Evolutionary conservation across 2,797 vertebrate genomes (phyloP), one percentile per base, ranked within the genome.

Genomic region (Amphiprion clarkii): DNA sequence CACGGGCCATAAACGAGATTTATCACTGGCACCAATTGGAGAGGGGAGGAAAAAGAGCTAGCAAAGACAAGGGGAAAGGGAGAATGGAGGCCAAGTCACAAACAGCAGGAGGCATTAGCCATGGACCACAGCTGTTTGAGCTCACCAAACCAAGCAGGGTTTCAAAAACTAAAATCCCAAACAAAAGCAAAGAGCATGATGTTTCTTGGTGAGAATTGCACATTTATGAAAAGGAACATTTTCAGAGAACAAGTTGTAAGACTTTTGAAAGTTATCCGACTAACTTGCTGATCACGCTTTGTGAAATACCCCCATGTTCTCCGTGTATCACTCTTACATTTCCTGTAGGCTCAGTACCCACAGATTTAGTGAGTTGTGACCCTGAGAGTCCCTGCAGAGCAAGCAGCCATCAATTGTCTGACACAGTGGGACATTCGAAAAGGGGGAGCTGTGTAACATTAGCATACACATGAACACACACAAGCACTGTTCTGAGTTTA

Each of bases 1-100:
- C 75, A 88, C 16, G 42, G 84, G 84, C 88, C 57, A 90, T 93
- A 92, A 93, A 94, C 88, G 64, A 91, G 87, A 93, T 94, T 94
- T 94, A 94, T 94, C 85, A 90, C 89, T 84, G 80, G 81, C 89
- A 92, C 77, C 76, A 79, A 86, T 70, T 78, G 78, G 71, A 82
- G 75, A 75, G 68, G 73, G 81, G 75, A 77, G 44, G 72, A 67
- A 66, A 62, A 61, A n/a, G 70, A 75, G 64, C 64, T 62, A 57
- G 74, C 44, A 76, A 67, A 84, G 68, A 79, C 21, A 61, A 84
- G 61, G 81, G 52, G n/a, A 60, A 51, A 48, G n/a, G 57, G 55
- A 86, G 84, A 78, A 68, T 67, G 49, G 66, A 81, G 73, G 60
- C 78, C 74, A 80, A 81, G 71, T 80, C 74, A 74, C 66, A 82